A percentile compares a stretch with the other conserved stretches of the same genome.
Conservation (phyloP, 2,888 invertebrate species). For the Drosophila longiperda region DNA sequence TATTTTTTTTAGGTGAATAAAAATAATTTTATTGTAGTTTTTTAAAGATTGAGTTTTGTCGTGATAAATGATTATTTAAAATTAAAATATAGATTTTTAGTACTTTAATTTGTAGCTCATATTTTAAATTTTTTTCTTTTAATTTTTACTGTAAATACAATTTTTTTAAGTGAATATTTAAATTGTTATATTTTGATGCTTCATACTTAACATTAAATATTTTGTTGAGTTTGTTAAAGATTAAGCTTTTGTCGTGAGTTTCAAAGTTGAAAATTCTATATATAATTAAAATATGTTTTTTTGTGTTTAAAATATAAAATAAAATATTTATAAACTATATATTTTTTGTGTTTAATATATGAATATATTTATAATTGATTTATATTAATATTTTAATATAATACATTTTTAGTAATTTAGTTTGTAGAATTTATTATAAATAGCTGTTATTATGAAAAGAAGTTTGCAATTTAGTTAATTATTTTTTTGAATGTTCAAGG, state of each 20-base stretch:
- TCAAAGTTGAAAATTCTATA: not conserved
- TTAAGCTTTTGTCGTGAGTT: not conserved
- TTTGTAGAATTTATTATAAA: not conserved
- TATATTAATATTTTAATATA: not conserved
- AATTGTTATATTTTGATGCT: too few relatives aligned
- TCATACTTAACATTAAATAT: not conserved
- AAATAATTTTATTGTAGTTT: too few relatives aligned
- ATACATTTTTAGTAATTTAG: not conserved
- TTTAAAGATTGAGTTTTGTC: too few relatives aligned
- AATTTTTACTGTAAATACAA: too few relatives aligned
- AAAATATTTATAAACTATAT: too few relatives aligned
- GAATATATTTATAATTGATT: too few relatives aligned
- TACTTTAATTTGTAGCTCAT: too few relatives aligned
- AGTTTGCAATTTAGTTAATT: not conserved
- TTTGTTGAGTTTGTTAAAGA: not conserved
- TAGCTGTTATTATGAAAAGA: not conserved
- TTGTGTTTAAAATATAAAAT: too few relatives aligned
- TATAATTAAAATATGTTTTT: not conserved
- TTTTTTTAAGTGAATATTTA: not conserved
- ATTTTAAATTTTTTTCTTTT: not conserved
- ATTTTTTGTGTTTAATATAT: not conserved
- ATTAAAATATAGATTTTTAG: too few relatives aligned
- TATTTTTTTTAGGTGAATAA: not conserved
- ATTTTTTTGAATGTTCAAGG: not conserved
- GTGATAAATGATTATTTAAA: too few relatives aligned